Percentiles rank a stretch among this genome's conserved stretches.
phyloP scores from a whole-genome alignment of 2,797 vertebrate genomes.

The Nasua narica region DNA sequence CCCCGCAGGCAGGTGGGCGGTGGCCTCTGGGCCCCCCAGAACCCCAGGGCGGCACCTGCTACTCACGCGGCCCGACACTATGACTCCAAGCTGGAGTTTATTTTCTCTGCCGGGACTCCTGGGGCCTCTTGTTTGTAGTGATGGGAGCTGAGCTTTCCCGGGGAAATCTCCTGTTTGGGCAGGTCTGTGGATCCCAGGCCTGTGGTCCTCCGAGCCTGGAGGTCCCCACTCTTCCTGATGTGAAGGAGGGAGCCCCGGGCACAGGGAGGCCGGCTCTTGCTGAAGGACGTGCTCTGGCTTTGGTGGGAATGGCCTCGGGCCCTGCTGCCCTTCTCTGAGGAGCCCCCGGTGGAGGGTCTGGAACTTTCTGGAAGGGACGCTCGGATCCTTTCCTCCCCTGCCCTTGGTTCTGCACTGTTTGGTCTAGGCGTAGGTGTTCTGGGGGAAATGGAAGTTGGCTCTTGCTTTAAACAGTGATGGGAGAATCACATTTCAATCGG shows the following conservation, averaged over 20 bases:
- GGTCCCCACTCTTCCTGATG: not conserved
- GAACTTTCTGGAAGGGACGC: not conserved
- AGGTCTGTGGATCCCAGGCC: accelerated
- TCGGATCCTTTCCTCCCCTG: not conserved
- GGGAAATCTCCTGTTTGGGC: accelerated
- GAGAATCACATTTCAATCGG: accelerated
- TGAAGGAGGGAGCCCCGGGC: not conserved
- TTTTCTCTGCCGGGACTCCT: not conserved
- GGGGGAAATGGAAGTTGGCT: not conserved
- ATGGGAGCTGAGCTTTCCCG: not conserved
- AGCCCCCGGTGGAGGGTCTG: not conserved
- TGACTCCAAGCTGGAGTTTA: not conserved
- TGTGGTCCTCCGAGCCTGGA: accelerated
- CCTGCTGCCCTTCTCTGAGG: not conserved
- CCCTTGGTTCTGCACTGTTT: accelerated
- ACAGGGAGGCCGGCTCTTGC: not conserved
- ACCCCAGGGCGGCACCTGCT: accelerated
- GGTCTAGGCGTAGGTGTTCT: accelerated
- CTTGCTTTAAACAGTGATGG: not conserved
- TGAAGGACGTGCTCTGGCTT: accelerated
- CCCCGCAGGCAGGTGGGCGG: accelerated
- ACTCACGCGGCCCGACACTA: accelerated
- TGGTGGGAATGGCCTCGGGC: not conserved
- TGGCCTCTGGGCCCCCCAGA: accelerated
- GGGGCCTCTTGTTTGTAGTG: not conserved